These are phyloP conservation scores for Semnopithecus entellus DNA, from an alignment of 2,113 vertebrate species.

Conservation along the genomic window DNA sequence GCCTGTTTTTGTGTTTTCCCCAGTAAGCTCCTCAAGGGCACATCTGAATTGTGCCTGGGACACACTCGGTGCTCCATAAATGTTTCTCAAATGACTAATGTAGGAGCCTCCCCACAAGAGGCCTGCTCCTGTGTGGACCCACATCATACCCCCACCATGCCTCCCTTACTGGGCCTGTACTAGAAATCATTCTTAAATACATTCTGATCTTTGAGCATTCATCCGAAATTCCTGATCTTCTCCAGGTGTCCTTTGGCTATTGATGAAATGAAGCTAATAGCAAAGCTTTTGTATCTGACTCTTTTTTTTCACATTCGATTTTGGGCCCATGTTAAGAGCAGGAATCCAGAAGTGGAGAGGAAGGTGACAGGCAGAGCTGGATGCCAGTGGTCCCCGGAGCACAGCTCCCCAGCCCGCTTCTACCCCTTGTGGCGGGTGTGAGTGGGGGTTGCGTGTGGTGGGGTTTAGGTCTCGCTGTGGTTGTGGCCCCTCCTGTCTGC, in stretches of 20 bases:
- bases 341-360: not conserved
- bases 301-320: not conserved
- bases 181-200: not conserved
- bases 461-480: not conserved
- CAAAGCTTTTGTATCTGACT: not conserved
- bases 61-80: not conserved
- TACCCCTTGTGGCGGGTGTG: too few relatives aligned
- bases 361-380: not conserved
- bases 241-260: not conserved
- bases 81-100: not conserved
- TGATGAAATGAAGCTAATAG: not conserved
- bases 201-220: not conserved
- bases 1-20: not conserved
- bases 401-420: not conserved
- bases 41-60: not conserved
- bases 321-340: not conserved
- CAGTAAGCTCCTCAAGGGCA: rapidly evolving
- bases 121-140: not conserved
- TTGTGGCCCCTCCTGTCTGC: not conserved
- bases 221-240: not conserved
- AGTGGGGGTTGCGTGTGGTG: not conserved
- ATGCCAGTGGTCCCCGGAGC: not conserved
- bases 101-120: not conserved
- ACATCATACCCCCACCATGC: not conserved
- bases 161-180: not conserved